Evolutionary conservation across 1,140 invertebrate genomes (phyloP), one percentile per base, ranked within the genome.

Genomic region (Acromyrmex charruanus): DNA sequence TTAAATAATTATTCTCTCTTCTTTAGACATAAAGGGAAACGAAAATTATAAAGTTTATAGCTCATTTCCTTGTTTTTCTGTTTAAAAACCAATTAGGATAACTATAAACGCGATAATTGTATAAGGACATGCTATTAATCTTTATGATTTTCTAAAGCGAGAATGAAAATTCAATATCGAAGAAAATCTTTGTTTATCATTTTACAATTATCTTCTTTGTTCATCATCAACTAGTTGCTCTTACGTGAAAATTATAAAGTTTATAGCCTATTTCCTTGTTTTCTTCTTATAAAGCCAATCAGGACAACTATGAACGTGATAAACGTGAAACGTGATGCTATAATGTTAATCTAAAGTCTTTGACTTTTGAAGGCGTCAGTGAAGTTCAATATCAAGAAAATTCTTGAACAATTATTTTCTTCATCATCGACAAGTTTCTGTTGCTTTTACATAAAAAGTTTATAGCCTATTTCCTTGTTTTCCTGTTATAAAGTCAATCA

Each of bases 1-100:
- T 81, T 71, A 82, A 72, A 72, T 84, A 44, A 84, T 85, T 85
- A 85, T 84, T 53, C 6, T 61, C 39, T 82, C 39, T 61, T 39
- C 18, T 44, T 44, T 35, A 31, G 66, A 7, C 58, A 49, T 72
- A 39, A 71, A 72, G 68, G 65, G 9, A 71, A 39, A 81, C 14
- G 31, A 51, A n/a, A 81, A 71, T 71, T 81, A 39, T 28, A 12
- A n/a, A 55, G 14, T 81, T 69, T 59, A 25, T 10, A 53, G 77
- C 39, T 7, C 39, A 10, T 39, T 61, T 39, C 28, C 12, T 25
- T 35, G 44, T 44, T 44, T 63, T 49, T 28, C n/a, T 14, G 6
- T n/a, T 51, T 3, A 25, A 80, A 35, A 55, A 6, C 14, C 63
- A 69, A 80, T 39, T 28, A 35, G 7, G 28, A n/a, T 49, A 79